Evolutionary conservation across 2,797 vertebrate species (phyloP).

Genomic region (Aldrovandia affinis): DNA sequence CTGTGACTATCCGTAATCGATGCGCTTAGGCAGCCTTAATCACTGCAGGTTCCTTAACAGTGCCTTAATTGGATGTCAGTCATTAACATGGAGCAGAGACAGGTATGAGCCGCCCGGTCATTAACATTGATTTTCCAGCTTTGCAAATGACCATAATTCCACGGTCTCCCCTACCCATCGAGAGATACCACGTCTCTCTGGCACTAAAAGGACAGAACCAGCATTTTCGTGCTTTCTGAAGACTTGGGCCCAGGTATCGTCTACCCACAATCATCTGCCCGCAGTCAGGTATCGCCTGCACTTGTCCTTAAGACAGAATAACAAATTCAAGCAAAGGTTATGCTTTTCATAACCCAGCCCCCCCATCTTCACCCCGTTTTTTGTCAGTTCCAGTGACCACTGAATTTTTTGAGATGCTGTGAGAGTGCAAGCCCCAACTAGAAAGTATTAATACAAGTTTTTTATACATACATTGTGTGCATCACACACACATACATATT

Average conservation of each 20-base stretch:
- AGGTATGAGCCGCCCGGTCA: conserved; percentile 45
- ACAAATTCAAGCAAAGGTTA: not conserved
- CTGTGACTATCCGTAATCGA: conserved; percentile 61
- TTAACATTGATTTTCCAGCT: conserved; percentile 66
- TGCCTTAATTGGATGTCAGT: conserved; percentile 64
- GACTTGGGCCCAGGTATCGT: not conserved
- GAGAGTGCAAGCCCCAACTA: not conserved
- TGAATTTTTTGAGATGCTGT: not conserved
- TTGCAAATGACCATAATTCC: conserved; percentile 63
- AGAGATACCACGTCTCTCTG: conserved; percentile 38
- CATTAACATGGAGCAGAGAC: conserved; percentile 46
- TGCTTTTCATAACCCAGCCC: not conserved
- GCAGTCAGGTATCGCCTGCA: not conserved
- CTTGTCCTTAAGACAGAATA: not conserved
- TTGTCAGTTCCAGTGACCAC: not conserved
- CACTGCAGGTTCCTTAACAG: conserved; percentile 61
- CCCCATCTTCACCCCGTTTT: not conserved
- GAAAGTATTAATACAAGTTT: not conserved
- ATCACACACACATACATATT: too few species aligned
- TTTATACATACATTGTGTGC: not conserved
- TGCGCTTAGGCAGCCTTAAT: conserved; percentile 60
- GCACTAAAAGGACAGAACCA: conserved; percentile 48
- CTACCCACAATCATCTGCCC: not conserved
- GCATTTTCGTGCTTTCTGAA: not conserved
- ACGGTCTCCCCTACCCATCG: conserved; percentile 37